Conservation (phyloP, 2,113 vertebrate genomes). For the Nasalis larvatus region DNA sequence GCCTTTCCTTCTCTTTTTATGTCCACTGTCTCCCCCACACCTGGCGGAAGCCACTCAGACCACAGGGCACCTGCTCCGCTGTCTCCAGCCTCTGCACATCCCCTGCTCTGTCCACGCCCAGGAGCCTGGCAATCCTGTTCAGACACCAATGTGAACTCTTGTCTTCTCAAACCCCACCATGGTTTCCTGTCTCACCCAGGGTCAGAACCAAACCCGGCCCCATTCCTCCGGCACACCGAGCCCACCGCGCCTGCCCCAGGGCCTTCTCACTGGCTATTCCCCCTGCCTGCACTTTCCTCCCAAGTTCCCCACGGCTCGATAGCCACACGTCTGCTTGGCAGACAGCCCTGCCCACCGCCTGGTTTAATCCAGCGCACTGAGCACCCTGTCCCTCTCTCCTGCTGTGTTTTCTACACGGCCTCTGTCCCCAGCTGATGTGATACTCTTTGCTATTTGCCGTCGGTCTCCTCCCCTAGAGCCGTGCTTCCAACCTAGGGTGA, state of each 20-base stretch:
- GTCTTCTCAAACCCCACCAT: not conserved
- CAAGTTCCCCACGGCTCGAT: accelerated
- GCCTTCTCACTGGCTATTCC: too few species aligned
- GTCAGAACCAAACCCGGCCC: not conserved
- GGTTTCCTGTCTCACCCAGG: not conserved
- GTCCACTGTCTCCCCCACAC: too few species aligned
- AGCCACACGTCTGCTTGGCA: not conserved
- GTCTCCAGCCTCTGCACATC: not conserved
- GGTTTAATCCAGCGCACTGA: too few species aligned
- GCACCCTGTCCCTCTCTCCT: not conserved
- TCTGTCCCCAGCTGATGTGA: not conserved
- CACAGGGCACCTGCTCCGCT: accelerated
- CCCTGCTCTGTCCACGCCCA: too few species aligned
- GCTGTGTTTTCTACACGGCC: not conserved
- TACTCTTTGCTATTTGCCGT: not conserved
- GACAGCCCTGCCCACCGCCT: too few species aligned
- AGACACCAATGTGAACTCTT: not conserved
- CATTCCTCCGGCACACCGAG: accelerated
- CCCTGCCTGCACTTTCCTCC: not conserved
- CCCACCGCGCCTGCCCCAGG: too few species aligned
- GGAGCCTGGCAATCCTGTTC: not conserved
- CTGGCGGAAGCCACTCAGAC: not conserved
- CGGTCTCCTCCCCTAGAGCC: not conserved
- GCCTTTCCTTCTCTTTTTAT: not conserved
- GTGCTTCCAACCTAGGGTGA: not conserved